These are phyloP conservation scores for Calephelis perditalis DNA, from an alignment of 2,888 invertebrate genomes.

Conservation along the genomic window DNA sequence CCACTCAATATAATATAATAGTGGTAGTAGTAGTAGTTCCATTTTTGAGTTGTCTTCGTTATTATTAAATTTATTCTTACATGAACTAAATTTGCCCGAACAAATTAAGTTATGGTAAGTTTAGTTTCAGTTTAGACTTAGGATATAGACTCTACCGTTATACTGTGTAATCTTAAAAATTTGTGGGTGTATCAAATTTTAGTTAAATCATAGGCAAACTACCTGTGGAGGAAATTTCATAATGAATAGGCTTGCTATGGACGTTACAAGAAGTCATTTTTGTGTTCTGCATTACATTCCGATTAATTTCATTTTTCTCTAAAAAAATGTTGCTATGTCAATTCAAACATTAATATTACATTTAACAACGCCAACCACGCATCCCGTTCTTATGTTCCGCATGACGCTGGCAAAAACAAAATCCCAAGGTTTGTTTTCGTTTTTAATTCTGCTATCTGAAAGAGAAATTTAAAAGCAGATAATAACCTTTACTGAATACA, in stretches of 20 bases:
- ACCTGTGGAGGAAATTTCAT: not conserved
- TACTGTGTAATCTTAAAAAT: too few relatives aligned
- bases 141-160: too few relatives aligned
- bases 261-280: not conserved
- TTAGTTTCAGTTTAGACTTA: too few relatives aligned
- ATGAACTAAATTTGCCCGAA: too few relatives aligned
- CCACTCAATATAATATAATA: too few relatives aligned
- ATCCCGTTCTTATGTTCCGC: slow-evolving; percentile 52
- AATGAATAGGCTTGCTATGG: not conserved
- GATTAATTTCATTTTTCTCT: not conserved
- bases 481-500: slow-evolving; percentile 59
- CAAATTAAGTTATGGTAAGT: too few relatives aligned
- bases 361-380: slow-evolving; percentile 27
- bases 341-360: slow-evolving; percentile 20
- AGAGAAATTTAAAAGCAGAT: slow-evolving; percentile 64
- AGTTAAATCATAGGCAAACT: too few relatives aligned
- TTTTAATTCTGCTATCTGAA: slow-evolving; percentile 60
- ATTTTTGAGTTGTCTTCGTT: too few relatives aligned
- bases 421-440: slow-evolving; percentile 58
- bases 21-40: too few relatives aligned
- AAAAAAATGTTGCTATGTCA: slow-evolving; percentile 11
- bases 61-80: too few relatives aligned
- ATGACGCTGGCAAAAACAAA: slow-evolving; percentile 59
- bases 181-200: too few relatives aligned
- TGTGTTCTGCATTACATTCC: too few relatives aligned